Conservation (phyloP, 2,888 invertebrate species). For the Leucophenga montana region DNA sequence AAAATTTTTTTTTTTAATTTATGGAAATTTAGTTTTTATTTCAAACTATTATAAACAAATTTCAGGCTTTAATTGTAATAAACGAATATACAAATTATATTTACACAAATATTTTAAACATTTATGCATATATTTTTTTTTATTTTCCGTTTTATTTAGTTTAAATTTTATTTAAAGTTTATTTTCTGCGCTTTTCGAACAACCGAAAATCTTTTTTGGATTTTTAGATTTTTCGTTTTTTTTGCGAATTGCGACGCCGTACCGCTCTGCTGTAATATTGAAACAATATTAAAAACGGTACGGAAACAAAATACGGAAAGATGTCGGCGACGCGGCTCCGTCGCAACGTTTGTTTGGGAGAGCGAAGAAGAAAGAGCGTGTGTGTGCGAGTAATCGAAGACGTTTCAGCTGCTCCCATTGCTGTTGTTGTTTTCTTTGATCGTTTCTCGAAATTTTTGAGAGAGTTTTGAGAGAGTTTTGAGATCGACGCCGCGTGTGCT, state of each 20-base stretch:
- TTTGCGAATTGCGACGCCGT: slow-evolving; percentile 2
- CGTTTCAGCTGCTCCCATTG: too few relatives aligned
- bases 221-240: not conserved
- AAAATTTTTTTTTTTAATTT: slow-evolving; percentile 1
- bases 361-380: not conserved
- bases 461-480: too few relatives aligned
- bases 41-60: too few relatives aligned
- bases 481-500: not conserved
- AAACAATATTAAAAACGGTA: slow-evolving; percentile 6
- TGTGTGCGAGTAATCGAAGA: not conserved
- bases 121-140: slow-evolving; percentile 1
- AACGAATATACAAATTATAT: too few relatives aligned
- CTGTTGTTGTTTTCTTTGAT: too few relatives aligned
- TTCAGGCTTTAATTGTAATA: too few relatives aligned
- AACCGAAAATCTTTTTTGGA: too few relatives aligned
- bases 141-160: not conserved
- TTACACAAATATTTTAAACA: slow-evolving; percentile 25
- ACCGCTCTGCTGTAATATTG: slow-evolving; percentile 18
- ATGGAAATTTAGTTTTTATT: too few relatives aligned
- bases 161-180: slow-evolving; percentile 2
- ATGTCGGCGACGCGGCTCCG: not conserved
- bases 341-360: not conserved
- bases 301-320: not conserved
- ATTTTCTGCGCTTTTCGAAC: too few relatives aligned
- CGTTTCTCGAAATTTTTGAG: too few relatives aligned